These are phyloP conservation scores for Dreissena rostriformis DNA, from an alignment of 1,140 invertebrate species.

Conservation along the genomic window DNA sequence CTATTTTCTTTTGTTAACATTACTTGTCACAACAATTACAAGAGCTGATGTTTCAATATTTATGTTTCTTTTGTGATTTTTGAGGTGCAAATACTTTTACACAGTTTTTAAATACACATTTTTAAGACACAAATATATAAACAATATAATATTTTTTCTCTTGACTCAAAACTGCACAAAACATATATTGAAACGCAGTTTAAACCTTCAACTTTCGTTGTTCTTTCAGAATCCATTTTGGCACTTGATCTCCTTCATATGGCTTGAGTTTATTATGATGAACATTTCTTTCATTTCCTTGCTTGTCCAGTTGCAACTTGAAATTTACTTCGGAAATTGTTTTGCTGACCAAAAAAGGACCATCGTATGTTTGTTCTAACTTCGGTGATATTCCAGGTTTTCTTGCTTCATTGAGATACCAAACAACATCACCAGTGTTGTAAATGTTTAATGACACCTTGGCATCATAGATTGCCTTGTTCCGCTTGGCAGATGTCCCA, in stretches of 20 bases:
- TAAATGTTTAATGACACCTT: conserved; percentile 6
- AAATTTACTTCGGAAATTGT: conserved; percentile 20
- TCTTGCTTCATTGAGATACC: conserved; percentile 13
- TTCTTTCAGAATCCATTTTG: conserved; percentile 18
- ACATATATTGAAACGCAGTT: too few species aligned
- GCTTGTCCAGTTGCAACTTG: conserved; percentile 25
- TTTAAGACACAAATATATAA: too few species aligned
- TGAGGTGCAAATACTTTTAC: too few species aligned
- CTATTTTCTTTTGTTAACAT: too few species aligned
- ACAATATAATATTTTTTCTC: too few species aligned
- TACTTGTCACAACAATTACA: too few species aligned
- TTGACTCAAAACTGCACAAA: too few species aligned
- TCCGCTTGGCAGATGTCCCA: not conserved
- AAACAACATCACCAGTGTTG: conserved; percentile 37
- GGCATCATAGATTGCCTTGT: conserved; percentile 26
- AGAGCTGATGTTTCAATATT: too few species aligned
- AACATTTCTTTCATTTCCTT: conserved; percentile 23
- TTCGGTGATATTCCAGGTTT: conserved; percentile 17
- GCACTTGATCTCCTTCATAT: conserved; percentile 16
- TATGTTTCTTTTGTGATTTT: too few species aligned
- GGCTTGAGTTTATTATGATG: conserved; percentile 51
- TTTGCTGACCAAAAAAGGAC: conserved; percentile 22
- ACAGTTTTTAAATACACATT: too few species aligned
- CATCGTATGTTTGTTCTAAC: conserved; percentile 29
- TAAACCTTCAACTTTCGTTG: too few species aligned